Percentiles rank a stretch among this genome's conserved stretches.
Evolutionary conservation across 2,113 vertebrate genomes (phyloP).

Genomic region (Perccottus glenii): DNA sequence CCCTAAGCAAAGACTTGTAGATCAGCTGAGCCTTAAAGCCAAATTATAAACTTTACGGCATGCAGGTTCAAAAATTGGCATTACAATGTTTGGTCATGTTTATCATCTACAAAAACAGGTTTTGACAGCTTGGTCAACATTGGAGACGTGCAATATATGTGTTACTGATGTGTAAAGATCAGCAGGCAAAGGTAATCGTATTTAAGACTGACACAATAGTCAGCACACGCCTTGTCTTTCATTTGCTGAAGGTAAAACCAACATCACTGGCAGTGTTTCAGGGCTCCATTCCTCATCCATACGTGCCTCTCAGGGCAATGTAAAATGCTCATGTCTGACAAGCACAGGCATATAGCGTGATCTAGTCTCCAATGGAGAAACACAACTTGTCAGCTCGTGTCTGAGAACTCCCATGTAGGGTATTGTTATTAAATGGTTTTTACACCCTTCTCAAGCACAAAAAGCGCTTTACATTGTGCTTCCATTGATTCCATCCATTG

Average conservation of each 20-base stretch:
- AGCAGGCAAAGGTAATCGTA: not conserved
- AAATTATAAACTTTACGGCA: not conserved
- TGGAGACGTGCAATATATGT: too few relatives aligned
- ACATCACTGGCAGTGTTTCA: conserved; percentile 9
- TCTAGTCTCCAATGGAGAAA: conserved; percentile 31
- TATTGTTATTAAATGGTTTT: conserved; percentile 1
- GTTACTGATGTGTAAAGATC: too few relatives aligned
- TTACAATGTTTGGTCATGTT: too few relatives aligned
- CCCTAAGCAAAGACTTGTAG: conserved; percentile 24
- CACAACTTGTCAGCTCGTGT: conserved; percentile 41
- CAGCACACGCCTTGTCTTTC: not conserved
- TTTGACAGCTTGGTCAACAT: not conserved
- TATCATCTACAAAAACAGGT: not conserved
- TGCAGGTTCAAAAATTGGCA: not conserved
- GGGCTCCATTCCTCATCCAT: conserved; percentile 23
- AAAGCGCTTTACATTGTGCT: too few relatives aligned
- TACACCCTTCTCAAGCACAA: too few relatives aligned
- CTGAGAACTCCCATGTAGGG: conserved; percentile 9
- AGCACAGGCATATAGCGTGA: conserved; percentile 34
- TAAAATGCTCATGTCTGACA: conserved; percentile 31
- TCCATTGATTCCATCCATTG: too few relatives aligned
- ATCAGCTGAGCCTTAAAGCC: conserved; percentile 33
- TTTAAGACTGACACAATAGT: conserved; percentile 5
- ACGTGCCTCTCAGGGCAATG: conserved; percentile 26
- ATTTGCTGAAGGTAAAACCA: conserved; percentile 9